phyloP scores from a whole-genome alignment of 2,888 invertebrate species.

The Aphodius granarius region DNA sequence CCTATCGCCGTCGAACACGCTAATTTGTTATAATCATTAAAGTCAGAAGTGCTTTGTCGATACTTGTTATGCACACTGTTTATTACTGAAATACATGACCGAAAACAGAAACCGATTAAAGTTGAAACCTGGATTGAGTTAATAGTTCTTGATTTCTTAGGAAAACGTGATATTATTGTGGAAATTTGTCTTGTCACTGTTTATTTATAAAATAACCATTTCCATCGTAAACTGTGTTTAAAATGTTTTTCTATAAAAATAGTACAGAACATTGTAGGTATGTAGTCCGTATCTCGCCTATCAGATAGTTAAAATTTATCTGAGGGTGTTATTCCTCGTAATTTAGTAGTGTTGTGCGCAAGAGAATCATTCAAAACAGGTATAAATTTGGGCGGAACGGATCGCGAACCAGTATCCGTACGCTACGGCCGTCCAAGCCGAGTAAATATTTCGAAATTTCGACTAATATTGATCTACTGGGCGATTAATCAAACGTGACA shows the following conservation, averaged over 20 bases:
- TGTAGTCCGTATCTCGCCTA: too few relatives aligned
- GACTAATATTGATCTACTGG: constrained; percentile 28
- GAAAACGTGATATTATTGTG: too few relatives aligned
- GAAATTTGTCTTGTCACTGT: too few relatives aligned
- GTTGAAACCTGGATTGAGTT: too few relatives aligned
- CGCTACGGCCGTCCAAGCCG: constrained; percentile 1
- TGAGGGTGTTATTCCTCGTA: constrained; percentile 5
- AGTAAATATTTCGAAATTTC: constrained; percentile 27
- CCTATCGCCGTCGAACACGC: not conserved
- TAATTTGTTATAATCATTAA: not conserved
- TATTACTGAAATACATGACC: too few relatives aligned
- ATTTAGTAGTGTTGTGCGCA: constrained; percentile 3
- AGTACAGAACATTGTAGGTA: too few relatives aligned
- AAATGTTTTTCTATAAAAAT: too few relatives aligned
- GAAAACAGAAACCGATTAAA: too few relatives aligned
- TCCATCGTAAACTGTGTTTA: too few relatives aligned
- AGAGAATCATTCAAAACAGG: constrained; percentile 5
- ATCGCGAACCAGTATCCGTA: not conserved
- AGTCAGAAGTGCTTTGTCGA: not conserved
- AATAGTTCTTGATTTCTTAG: too few relatives aligned
- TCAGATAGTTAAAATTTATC: not conserved
- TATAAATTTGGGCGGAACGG: not conserved
- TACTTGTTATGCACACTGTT: not conserved
- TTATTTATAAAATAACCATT: too few relatives aligned
- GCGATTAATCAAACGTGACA: constrained; percentile 29